phyloP scores from a whole-genome alignment of 23 tunicate species.

The Clavelina lepadiformis region DNA sequence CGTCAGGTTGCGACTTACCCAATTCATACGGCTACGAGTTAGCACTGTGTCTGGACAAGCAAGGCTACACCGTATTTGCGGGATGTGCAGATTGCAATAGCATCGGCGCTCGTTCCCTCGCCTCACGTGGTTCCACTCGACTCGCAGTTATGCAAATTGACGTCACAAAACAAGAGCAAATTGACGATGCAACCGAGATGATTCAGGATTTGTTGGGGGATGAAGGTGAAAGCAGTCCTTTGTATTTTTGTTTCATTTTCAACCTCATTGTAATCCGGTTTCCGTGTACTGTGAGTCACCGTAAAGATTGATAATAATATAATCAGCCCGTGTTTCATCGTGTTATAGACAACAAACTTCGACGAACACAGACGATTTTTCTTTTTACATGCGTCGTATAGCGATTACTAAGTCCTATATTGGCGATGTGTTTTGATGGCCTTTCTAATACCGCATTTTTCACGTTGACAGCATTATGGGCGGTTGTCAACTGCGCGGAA shows the following conservation, averaged over 20 bases:
- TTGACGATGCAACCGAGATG: constrained; percentile 75
- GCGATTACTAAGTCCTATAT: too few relatives aligned
- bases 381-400: too few relatives aligned
- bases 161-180: constrained; percentile 80
- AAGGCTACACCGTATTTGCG: constrained; percentile 89
- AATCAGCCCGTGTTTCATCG: too few relatives aligned
- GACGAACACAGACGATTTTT: too few relatives aligned
- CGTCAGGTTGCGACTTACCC: constrained; percentile 79
- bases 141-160: constrained; percentile 83
- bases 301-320: too few relatives aligned
- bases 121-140: constrained; percentile 81
- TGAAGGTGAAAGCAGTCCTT: constrained; percentile 81
- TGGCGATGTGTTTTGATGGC: too few relatives aligned
- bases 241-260: too few relatives aligned
- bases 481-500: constrained; percentile 85
- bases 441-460: not conserved
- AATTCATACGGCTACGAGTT: constrained; percentile 86
- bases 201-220: constrained; percentile 85
- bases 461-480: constrained; percentile 70
- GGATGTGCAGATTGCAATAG: constrained; percentile 95
- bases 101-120: constrained; percentile 83
- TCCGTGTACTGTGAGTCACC: too few relatives aligned
- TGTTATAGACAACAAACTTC: too few relatives aligned
- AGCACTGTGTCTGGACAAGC: constrained; percentile 79
- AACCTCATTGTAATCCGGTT: too few relatives aligned